Evolutionary conservation across 2,797 vertebrate genomes (phyloP), one percentile per base, ranked within the genome.

Genomic region (Spheniscus humboldti): DNA sequence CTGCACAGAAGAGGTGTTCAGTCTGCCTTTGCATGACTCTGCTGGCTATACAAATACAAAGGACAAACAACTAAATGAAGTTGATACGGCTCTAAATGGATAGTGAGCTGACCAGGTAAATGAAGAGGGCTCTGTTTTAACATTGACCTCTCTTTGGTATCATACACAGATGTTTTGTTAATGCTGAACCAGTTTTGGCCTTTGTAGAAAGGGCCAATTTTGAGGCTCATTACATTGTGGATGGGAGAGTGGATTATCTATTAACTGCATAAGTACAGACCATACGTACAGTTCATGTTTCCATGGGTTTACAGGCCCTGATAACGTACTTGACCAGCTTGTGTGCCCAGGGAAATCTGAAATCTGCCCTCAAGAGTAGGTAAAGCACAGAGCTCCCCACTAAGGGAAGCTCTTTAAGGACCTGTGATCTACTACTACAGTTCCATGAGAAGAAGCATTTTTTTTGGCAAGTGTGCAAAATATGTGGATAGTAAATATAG

Each of bases 401-500:
- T 55, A 55, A 81, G 45, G 33, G 45, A 86, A 85, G 55, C 63
- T 91, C 18, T 76, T 56, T 72, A 53, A 59, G 89, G 73, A 79
- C 83, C 25, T 92, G 30, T 59, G 76, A 63, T 86, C 71, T 88
- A 22, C 64, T 59, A 12, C 24, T 63, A 17, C 17, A 6, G 13
- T 77, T 95, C 68, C 31, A 37, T 39, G 56, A 90, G 94, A 92
- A 90, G 75, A n/a, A 74, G 30, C 39, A 7, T 69, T 91, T 77
- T 86, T 86, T 93, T 75, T 69, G n/a, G 41, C 62, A 94, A 82
- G 45, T 45, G 52, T 90, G 64, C 35, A 74, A 95, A 93, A 86
- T 41, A 75, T 8, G 3, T 67, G 90, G 56, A 78, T 94, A 96
- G 84, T 96, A 96, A 97, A 97, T 97, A 96, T 97, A 94, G 87